Evolutionary conservation across 2,797 vertebrate genomes (phyloP).

Genomic region (Syndactyla subalaris): DNA sequence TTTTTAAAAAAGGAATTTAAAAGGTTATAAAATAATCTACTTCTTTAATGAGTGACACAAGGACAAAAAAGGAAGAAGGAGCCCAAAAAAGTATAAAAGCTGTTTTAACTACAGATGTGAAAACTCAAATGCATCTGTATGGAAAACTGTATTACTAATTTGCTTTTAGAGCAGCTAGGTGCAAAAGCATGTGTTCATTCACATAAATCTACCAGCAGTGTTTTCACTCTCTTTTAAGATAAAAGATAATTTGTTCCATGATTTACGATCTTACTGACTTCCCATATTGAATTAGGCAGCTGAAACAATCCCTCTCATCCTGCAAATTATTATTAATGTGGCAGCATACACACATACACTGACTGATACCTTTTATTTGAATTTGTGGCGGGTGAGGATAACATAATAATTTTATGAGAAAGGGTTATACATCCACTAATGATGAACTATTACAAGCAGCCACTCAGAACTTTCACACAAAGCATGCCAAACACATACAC

Average conservation of each 20-base stretch:
- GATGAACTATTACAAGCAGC: background rate
- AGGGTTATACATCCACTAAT: background rate
- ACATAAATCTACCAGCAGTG: background rate
- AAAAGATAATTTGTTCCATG: constrained; percentile 34
- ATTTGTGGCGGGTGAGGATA: background rate
- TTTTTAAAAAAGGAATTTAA: background rate
- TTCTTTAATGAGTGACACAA: background rate
- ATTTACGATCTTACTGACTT: constrained; percentile 31
- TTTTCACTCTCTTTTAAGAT: constrained; percentile 26
- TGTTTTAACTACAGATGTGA: background rate
- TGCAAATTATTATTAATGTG: background rate
- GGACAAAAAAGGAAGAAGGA: background rate
- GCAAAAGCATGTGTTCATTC: background rate
- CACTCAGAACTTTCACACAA: background rate
- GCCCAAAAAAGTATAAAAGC: background rate
- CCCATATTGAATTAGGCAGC: background rate
- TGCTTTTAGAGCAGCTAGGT: constrained; percentile 3
- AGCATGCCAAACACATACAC: background rate
- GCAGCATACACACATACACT: background rate
- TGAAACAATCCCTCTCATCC: constrained; percentile 1
- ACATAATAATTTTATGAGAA: background rate
- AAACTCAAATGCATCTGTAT: background rate
- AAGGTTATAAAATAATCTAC: background rate
- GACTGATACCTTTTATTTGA: background rate
- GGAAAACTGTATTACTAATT: background rate